Conservation (phyloP, 1,140 invertebrate genomes). For the Bombus ignitus region DNA sequence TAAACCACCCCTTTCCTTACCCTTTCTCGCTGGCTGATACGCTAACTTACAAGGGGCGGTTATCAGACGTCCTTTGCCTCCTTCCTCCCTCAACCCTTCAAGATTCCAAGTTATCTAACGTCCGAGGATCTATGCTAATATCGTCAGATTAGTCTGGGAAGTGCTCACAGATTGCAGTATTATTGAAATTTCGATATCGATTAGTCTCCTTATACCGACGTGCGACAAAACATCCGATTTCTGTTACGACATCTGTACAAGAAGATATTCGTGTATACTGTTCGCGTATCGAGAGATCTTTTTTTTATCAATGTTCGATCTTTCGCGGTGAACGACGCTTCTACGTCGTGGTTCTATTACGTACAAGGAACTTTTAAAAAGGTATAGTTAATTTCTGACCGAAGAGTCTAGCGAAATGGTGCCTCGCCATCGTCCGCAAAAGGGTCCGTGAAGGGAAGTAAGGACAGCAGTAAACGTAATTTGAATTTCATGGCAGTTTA, state of each 20-base stretch:
- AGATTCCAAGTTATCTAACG: constrained; percentile 78
- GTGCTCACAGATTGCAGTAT: constrained; percentile 51
- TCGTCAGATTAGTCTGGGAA: constrained; percentile 69
- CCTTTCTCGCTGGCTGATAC: constrained; percentile 73
- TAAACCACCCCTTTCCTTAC: constrained; percentile 72
- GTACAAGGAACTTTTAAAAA: constrained; percentile 33
- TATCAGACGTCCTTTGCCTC: constrained; percentile 76
- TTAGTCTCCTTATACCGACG: neutral
- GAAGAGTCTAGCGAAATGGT: constrained; percentile 20
- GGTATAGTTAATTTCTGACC: constrained; percentile 49
- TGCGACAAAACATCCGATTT: neutral
- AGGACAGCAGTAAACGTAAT: constrained; percentile 73
- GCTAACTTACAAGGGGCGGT: constrained; percentile 76
- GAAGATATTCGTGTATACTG: neutral
- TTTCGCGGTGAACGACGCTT: neutral
- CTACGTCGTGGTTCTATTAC: neutral
- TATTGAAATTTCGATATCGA: constrained; percentile 68
- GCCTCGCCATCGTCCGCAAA: constrained; percentile 61
- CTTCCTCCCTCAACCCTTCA: constrained; percentile 74
- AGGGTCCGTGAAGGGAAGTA: constrained; percentile 60
- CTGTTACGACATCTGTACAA: neutral
- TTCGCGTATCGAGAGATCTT: neutral
- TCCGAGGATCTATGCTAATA: constrained; percentile 76
- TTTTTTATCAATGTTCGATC: neutral
- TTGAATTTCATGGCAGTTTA: constrained; percentile 77